Conservation (phyloP, 2,797 vertebrate species). For the Labroides dimidiatus region DNA sequence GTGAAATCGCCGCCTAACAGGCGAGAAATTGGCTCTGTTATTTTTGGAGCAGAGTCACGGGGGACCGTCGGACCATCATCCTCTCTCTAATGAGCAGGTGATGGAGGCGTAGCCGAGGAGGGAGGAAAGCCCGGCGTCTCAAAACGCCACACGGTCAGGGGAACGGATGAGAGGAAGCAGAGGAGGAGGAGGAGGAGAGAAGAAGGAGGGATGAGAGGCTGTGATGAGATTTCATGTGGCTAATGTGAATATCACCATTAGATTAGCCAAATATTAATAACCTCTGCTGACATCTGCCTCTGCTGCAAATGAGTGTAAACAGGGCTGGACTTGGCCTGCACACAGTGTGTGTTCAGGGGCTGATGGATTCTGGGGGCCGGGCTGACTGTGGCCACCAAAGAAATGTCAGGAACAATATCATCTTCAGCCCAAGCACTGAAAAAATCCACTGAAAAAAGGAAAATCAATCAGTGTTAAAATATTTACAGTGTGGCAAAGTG, state of each 20-base stretch:
- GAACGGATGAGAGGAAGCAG: conserved; percentile 50
- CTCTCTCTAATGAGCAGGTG: conserved; percentile 80
- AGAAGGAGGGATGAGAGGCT: not conserved
- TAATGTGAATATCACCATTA: conserved; percentile 35
- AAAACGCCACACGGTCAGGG: conserved; percentile 44
- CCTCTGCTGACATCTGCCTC: conserved; percentile 19
- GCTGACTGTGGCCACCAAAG: conserved; percentile 9
- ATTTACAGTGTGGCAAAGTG: too few species aligned
- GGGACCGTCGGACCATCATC: conserved; percentile 78
- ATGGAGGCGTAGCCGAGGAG: conserved; percentile 63
- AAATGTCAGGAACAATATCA: conserved; percentile 40
- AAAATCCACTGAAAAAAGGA: too few species aligned
- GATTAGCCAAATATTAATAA: conserved; percentile 45
- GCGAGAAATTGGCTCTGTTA: conserved; percentile 86
- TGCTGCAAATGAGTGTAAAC: conserved; percentile 25
- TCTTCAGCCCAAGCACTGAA: conserved; percentile 29
- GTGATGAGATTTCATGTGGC: conserved; percentile 9
- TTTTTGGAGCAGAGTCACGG: conserved; percentile 83
- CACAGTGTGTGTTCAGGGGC: conserved; percentile 42
- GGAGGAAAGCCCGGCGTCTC: conserved; percentile 30
- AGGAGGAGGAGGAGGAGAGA: not conserved
- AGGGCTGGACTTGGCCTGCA: conserved; percentile 15
- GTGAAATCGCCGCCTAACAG: conserved; percentile 86
- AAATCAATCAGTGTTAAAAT: too few species aligned
- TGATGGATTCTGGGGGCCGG: conserved; percentile 4